These are phyloP conservation scores for Pitta sordida DNA, from an alignment of 2,113 vertebrate genomes.

Conservation along the genomic window DNA sequence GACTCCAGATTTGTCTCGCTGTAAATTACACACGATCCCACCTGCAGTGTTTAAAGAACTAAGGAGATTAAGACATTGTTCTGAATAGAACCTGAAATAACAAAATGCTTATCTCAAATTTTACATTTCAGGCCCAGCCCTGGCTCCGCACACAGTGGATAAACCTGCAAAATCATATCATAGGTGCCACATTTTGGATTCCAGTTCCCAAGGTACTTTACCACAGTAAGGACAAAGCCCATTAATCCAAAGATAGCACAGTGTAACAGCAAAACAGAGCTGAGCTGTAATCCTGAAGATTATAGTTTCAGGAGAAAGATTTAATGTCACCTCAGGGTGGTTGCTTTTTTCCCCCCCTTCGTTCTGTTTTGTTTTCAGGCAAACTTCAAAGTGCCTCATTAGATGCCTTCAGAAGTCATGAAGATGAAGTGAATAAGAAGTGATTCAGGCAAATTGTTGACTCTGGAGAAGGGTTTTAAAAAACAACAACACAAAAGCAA, in stretches of 20 bases:
- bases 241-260: background rate
- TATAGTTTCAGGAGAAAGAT: constrained; percentile 21
- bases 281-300: constrained; percentile 28
- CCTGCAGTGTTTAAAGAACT: background rate
- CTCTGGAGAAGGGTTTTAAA: constrained; percentile 42
- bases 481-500: constrained; percentile 41
- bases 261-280: background rate
- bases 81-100: background rate
- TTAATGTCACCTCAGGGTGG: constrained; percentile 7
- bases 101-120: background rate
- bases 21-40: background rate
- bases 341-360: background rate
- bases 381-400: constrained; percentile 54
- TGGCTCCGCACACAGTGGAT: background rate
- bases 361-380: constrained; percentile 30
- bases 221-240: background rate
- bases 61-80: background rate
- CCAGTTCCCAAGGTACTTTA: background rate
- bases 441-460: constrained; percentile 54
- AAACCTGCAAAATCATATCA: background rate
- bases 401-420: constrained; percentile 51
- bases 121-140: background rate
- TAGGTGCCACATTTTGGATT: background rate
- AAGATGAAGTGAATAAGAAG: constrained; percentile 49
- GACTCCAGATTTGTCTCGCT: background rate